These are phyloP conservation scores for Montipora foliosa DNA, from an alignment of 64 coral and sea anemone species.

Conservation along the genomic window DNA sequence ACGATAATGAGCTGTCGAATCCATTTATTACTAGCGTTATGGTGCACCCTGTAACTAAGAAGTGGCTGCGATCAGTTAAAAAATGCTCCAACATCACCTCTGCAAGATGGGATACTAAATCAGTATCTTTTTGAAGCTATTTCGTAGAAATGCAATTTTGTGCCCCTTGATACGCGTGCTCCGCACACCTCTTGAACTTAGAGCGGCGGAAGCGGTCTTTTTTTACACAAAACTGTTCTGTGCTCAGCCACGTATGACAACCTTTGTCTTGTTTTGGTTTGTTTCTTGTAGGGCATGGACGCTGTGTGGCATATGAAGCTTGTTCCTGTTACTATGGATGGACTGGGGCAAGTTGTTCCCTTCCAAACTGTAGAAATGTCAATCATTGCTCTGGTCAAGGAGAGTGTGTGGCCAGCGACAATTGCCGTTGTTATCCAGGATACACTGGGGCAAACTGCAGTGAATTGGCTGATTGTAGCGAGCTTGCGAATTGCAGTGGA, in stretches of 20 bases:
- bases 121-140: not conserved
- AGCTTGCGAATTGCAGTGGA: slow-evolving; percentile 56
- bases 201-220: not conserved
- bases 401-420: slow-evolving; percentile 48
- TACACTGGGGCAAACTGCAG: slow-evolving; percentile 14
- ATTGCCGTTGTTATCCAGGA: slow-evolving; percentile 62
- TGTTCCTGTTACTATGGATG: slow-evolving; percentile 60
- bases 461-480: slow-evolving; percentile 39
- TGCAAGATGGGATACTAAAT: not conserved
- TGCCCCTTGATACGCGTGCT: not conserved
- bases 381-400: slow-evolving; percentile 62
- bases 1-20: not conserved
- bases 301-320: slow-evolving; percentile 51
- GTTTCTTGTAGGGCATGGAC: slow-evolving; percentile 28
- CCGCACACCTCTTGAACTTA: not conserved
- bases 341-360: slow-evolving; percentile 62
- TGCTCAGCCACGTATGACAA: not conserved
- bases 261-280: not conserved
- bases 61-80: not conserved
- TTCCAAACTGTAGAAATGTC: slow-evolving; percentile 63
- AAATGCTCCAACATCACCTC: not conserved
- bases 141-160: not conserved
- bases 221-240: no score
- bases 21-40: not conserved
- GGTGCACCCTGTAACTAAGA: not conserved